Percentiles rank a stretch among this genome's conserved stretches.
phyloP scores from a whole-genome alignment of 2,888 invertebrate species.

The Pheosia tremula region DNA sequence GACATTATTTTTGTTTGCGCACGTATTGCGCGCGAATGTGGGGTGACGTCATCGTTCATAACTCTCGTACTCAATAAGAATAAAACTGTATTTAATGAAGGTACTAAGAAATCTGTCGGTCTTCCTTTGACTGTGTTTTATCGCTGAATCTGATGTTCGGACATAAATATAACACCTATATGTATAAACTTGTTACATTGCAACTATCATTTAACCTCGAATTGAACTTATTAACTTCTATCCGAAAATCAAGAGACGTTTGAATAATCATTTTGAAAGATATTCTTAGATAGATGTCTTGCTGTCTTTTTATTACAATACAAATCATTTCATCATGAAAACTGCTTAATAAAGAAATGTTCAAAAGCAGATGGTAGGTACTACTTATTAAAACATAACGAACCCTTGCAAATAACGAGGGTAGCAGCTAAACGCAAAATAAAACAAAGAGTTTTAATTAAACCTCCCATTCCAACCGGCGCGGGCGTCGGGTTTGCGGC shows the following conservation, averaged over 20 bases:
- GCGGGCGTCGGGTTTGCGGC: conserved; percentile 10
- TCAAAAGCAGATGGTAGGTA: background rate
- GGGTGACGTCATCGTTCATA: conserved; percentile 30
- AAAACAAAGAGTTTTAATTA: conserved; percentile 17
- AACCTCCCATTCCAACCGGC: conserved; percentile 11
- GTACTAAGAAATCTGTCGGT: conserved; percentile 3
- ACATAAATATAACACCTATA: background rate
- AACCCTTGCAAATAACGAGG: background rate
- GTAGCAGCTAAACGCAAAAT: background rate
- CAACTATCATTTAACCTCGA: too few species aligned
- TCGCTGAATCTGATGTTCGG: background rate
- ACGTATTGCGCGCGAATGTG: conserved; percentile 42
- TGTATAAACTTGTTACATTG: background rate
- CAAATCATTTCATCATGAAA: too few species aligned
- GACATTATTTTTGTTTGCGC: conserved; percentile 55
- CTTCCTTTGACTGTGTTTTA: background rate
- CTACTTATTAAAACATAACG: background rate
- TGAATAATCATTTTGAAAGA: too few species aligned
- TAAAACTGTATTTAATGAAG: conserved; percentile 25
- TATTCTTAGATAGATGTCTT: too few species aligned
- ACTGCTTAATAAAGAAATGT: background rate
- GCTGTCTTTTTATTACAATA: too few species aligned
- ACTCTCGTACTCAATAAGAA: conserved; percentile 20
- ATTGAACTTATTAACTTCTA: too few species aligned
- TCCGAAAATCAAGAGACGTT: too few species aligned